These are phyloP conservation scores for Parascotia fuliginaria DNA, from an alignment of 2,888 invertebrate genomes.

Conservation along the genomic window DNA sequence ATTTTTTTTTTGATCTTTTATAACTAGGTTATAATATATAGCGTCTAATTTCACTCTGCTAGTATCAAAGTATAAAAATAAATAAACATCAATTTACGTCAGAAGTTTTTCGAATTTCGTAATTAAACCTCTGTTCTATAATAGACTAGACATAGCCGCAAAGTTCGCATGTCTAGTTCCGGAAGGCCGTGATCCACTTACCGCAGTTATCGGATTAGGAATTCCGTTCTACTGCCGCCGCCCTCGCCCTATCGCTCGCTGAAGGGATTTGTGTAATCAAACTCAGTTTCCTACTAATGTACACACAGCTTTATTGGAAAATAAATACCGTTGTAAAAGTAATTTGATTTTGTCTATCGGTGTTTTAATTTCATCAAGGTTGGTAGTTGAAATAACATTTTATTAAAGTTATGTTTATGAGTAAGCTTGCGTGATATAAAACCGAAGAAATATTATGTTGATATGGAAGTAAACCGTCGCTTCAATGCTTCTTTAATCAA, in stretches of 20 bases:
- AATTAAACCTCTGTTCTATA: background rate
- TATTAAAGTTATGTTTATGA: background rate
- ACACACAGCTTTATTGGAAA: constrained; percentile 14
- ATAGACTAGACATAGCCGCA: constrained; percentile 11
- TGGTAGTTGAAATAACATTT: background rate
- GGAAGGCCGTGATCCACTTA: constrained; percentile 47
- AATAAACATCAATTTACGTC: too few species aligned
- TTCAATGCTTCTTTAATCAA: constrained; percentile 20
- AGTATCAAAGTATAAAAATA: too few species aligned
- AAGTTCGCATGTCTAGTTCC: constrained; percentile 31
- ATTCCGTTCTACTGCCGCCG: constrained; percentile 32
- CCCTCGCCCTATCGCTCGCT: constrained; percentile 18
- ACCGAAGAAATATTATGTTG: background rate
- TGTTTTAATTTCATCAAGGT: background rate
- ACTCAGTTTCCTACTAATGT: constrained; percentile 17
- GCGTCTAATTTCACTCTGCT: too few species aligned
- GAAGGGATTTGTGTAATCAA: constrained; percentile 38
- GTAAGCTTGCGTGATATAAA: background rate
- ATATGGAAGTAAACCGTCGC: constrained; percentile 6
- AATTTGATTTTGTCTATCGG: constrained; percentile 7
- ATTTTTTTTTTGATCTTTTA: too few species aligned
- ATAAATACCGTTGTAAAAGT: constrained; percentile 9
- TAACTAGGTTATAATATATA: too few species aligned
- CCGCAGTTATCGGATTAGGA: constrained; percentile 36
- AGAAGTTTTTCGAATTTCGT: too few species aligned